Evolutionary conservation across 1,140 invertebrate genomes (phyloP), one percentile per base, ranked within the genome.

Genomic region (Thrips palmi): DNA sequence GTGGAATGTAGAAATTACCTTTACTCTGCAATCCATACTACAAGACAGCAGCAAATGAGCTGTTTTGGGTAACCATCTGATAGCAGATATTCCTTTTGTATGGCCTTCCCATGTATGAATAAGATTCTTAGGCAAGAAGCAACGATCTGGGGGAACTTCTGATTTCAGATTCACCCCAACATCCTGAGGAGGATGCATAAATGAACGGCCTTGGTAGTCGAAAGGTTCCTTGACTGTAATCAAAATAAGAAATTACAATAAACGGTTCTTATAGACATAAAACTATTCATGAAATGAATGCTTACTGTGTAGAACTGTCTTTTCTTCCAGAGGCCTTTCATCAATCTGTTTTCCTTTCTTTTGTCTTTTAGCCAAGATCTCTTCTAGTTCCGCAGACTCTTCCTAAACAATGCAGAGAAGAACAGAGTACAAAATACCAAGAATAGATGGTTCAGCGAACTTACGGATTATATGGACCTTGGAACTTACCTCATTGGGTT

Each of bases 61-160:
- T 10, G 87, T 87, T 45, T 69, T 65, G 5, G 96, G 96, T 52
- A 97, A 94, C 86, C 88, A 97, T 42, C 84, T 69, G 38, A 97
- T 91, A 3, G 87, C 82, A 2, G 91, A 79, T 47, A 99, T 77
- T n/a, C 91, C 91, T 58, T 98, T 97, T 1, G 80, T 87, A 61
- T 99, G 96, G 1, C 92, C 94, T 46, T 81, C 74, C 86, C 92
- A 99, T 0, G 87, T 92, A 57, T 94, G 86, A 41, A 98, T 82
- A 46, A 91, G 82, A 27, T 87, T 75, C 64, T 98, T 99, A 17
- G 96, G 96, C 41, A 98, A 64, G 57, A 97, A 98, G 60, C 96
- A 99, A 54, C 85, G 84, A 33, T 88, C 82, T 0, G 94, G 94
- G 17, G 86, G 82, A 10, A 77, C 71, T 43, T 91, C 86, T n/a